Percentiles rank a stretch among this genome's conserved stretches.
Conservation (phyloP, 2,888 invertebrate genomes). For the Nasonia oneida region DNA sequence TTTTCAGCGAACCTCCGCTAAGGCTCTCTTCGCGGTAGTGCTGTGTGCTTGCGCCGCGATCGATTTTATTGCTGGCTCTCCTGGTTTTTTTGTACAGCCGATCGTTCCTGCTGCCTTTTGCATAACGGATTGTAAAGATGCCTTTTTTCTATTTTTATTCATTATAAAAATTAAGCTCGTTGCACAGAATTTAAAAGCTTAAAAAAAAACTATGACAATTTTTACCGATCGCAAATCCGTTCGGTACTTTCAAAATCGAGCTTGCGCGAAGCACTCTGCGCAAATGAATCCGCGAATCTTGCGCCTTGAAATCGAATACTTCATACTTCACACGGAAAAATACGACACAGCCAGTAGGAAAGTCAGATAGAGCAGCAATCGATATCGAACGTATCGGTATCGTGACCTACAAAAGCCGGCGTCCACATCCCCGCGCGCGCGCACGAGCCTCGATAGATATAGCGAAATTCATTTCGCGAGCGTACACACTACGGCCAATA, state of each 20-base stretch:
- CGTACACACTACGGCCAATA: slow-evolving; percentile 14
- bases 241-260: no score
- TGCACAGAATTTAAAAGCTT: no score
- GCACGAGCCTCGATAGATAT: slow-evolving; percentile 42
- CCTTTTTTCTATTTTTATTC: no score
- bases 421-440: not conserved
- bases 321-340: not conserved
- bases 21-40: slow-evolving; percentile 28
- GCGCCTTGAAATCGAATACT: not conserved
- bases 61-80: slow-evolving; percentile 54
- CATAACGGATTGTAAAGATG: no score
- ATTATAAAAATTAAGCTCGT: no score
- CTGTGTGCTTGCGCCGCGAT: slow-evolving; percentile 32
- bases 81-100: not conserved
- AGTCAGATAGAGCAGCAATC: slow-evolving; percentile 11
- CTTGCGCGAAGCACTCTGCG: no score
- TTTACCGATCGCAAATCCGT: no score
- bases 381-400: slow-evolving; percentile 49
- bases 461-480: slow-evolving; percentile 47
- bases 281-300: no score
- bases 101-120: not conserved
- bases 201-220: no score
- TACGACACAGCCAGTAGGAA: not conserved
- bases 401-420: slow-evolving; percentile 55
- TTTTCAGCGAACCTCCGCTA: slow-evolving; percentile 66